Evolutionary conservation across 1,140 invertebrate genomes (phyloP).

Genomic region (Drosophila murphyi): DNA sequence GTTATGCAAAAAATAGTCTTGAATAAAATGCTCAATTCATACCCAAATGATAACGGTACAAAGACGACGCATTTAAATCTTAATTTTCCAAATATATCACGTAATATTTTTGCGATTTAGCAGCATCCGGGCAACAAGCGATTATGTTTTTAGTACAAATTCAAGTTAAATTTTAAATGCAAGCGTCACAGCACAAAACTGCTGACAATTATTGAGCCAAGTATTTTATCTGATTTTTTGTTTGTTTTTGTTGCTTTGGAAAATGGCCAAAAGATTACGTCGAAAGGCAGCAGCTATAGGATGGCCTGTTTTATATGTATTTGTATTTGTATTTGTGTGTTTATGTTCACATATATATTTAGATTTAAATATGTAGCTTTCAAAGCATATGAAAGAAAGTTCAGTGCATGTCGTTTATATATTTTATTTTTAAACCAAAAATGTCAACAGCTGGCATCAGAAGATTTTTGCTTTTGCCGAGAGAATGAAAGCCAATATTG

Average conservation of each 20-base stretch:
- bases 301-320: constrained; percentile 32
- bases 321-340: constrained; percentile 23
- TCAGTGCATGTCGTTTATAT: constrained; percentile 18
- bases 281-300: constrained; percentile 29
- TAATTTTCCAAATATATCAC: constrained; percentile 33
- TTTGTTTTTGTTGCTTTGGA: constrained; percentile 15
- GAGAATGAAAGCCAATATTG: constrained; percentile 28
- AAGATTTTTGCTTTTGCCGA: constrained; percentile 14
- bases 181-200: constrained; percentile 12
- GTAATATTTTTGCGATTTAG: constrained; percentile 20
- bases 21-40: constrained; percentile 17
- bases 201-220: constrained; percentile 41
- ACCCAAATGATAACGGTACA: constrained; percentile 1
- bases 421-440: constrained; percentile 16
- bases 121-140: constrained; percentile 3
- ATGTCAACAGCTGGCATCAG: constrained; percentile 36
- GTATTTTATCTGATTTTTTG: not conserved
- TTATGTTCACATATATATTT: constrained; percentile 17
- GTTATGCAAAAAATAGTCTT: constrained; percentile 12
- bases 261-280: constrained; percentile 48
- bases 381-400: constrained; percentile 34
- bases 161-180: constrained; percentile 15
- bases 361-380: constrained; percentile 17
- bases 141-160: constrained; percentile 16
- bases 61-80: not conserved